Base-by-base conservation (phyloP, 2,113 vertebrate genomes). In the Stigmatopora nigra region DNA sequence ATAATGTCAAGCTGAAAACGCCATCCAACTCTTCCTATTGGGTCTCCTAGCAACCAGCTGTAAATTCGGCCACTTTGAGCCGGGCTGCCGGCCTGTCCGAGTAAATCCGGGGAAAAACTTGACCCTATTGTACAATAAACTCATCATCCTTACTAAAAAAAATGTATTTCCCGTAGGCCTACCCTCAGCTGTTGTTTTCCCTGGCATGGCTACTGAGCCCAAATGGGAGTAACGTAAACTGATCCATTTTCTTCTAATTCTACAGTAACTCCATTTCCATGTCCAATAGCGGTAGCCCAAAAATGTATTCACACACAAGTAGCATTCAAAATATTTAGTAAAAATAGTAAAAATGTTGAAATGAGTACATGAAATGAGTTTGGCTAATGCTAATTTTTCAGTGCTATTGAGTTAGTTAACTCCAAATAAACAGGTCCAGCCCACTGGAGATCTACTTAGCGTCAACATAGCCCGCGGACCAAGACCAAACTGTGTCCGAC, bases 161-260 rank as follows among this genome's bases (percentile, higher is more conserved):
- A 7, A 19, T 51, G 5, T n/a, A n/a, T 56, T 16, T 57, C 6
- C 55, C 2, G 55, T 35, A 59, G 57, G 16, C 17, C 16, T 1
- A 41, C 13, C 61, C 61, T 74, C 77, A 84, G 79, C 75, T 78
- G 79, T 78, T 78, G 73, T 78, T 76, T 71, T 65, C 66, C 65
- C 69, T 63, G 68, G 59, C 64, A 15, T 45, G 61, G 51, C 49
- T 25, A 57, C 22, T n/a, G 12, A 58, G 48, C 8, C 15, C 7
- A 1, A 52, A 52, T 69, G 75, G 66, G 71, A 80, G 25, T 31
- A 31, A 74, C 66, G 64, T 51, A 7, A 47, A 20, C 63, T 36
- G 17, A 7, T 38, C 53, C 7, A 35, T 17, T 46, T 69, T 45
- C 67, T 41, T 8, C 45, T 46, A 59, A 8, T 15, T 7, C 11